Evolutionary conservation across 2,113 vertebrate species (phyloP).

Genomic region (Myxocyprinus asiaticus): DNA sequence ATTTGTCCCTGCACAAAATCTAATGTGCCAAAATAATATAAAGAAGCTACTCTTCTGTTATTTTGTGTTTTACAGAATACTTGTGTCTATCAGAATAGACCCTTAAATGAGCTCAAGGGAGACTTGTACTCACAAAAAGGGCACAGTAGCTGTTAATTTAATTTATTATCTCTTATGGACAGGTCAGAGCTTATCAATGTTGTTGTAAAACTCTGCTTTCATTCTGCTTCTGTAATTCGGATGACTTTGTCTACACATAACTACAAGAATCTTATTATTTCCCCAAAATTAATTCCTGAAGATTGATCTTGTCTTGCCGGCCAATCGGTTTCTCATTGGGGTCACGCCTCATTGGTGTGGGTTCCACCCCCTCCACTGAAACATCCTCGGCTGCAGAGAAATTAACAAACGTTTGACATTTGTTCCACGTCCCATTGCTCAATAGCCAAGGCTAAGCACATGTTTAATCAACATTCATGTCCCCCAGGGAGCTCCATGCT

Average conservation of each 20-base stretch:
- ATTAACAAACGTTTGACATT: constrained; percentile 69
- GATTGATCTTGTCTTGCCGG: constrained; percentile 38
- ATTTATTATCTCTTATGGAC: not conserved
- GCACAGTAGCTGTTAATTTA: not conserved
- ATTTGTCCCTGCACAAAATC: too few relatives aligned
- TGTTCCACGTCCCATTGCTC: constrained; percentile 64
- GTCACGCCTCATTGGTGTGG: constrained; percentile 51
- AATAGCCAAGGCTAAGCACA: constrained; percentile 68
- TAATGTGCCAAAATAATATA: too few relatives aligned
- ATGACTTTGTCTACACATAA: not conserved
- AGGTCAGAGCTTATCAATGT: not conserved
- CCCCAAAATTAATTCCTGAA: constrained; percentile 34
- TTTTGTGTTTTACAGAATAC: too few relatives aligned
- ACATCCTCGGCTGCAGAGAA: constrained; percentile 45
- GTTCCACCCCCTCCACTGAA: constrained; percentile 38
- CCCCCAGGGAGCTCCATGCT: constrained; percentile 56
- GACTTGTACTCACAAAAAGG: too few relatives aligned
- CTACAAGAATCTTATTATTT: constrained; percentile 16
- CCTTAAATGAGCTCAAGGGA: too few relatives aligned
- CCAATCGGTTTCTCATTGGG: constrained; percentile 35
- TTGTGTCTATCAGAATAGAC: too few relatives aligned
- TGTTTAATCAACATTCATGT: constrained; percentile 72
- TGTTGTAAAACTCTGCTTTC: too few relatives aligned
- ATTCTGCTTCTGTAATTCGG: not conserved
- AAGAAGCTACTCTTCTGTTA: too few relatives aligned